phyloP scores from a whole-genome alignment of 92 coral and sea anemone genomes.

The Zoanthus gigantus region DNA sequence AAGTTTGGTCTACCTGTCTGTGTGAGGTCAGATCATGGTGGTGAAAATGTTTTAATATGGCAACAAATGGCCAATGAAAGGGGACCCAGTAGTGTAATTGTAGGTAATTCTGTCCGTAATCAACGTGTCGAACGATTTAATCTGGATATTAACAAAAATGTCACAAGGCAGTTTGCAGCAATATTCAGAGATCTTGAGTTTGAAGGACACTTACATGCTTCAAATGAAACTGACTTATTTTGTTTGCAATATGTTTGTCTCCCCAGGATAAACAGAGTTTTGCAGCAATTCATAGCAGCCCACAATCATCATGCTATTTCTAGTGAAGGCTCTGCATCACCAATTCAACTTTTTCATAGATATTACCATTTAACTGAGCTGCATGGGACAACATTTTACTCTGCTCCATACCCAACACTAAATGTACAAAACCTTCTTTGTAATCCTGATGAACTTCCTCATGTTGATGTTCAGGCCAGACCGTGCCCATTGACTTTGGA shows the following conservation, averaged over 20 bases:
- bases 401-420: conserved; percentile 49
- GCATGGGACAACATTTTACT: conserved; percentile 44
- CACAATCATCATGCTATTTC: conserved; percentile 57
- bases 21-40: conserved; percentile 59
- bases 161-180: conserved; percentile 57
- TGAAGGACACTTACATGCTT: conserved; percentile 47
- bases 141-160: conserved; percentile 45
- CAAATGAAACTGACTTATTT: conserved; percentile 60
- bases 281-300: conserved; percentile 55
- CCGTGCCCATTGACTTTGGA: conserved; percentile 51
- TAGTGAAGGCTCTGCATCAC: conserved; percentile 59
- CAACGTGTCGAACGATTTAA: conserved; percentile 56
- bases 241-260: conserved; percentile 57
- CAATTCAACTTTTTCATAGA: conserved; percentile 60
- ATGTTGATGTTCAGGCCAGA: conserved; percentile 47
- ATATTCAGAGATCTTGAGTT: conserved; percentile 53
- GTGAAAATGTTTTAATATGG: conserved; percentile 57
- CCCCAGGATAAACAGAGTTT: conserved; percentile 56
- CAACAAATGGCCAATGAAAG: conserved; percentile 45
- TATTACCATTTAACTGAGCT: conserved; percentile 58
- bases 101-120: conserved; percentile 57
- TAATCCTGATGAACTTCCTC: conserved; percentile 43
- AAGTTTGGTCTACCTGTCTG: conserved; percentile 52
- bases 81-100: conserved; percentile 43
- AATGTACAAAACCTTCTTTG: conserved; percentile 44